Evolutionary conservation across 1,140 invertebrate species (phyloP).

Genomic region (Zaprionus capensis): DNA sequence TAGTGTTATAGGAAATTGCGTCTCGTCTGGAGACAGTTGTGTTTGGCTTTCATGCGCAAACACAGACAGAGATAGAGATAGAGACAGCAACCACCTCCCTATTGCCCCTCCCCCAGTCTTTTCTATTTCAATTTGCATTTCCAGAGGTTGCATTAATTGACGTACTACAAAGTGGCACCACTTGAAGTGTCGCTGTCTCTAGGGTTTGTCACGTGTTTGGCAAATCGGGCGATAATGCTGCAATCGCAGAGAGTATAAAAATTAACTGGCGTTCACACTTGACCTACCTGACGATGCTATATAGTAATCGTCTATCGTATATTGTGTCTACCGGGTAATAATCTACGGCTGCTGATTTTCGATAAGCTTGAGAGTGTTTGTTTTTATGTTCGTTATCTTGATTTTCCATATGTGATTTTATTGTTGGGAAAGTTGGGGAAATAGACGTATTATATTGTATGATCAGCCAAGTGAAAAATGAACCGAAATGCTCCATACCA

Average conservation of each 20-base stretch:
- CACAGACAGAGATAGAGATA: background rate
- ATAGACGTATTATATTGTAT: background rate
- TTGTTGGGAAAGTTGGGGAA: background rate
- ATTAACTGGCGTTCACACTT: background rate
- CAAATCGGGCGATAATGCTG: background rate
- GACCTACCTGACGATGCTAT: background rate
- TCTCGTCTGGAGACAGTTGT: conserved; percentile 1
- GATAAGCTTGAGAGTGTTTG: background rate
- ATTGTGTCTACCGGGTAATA: background rate
- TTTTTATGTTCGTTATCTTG: background rate
- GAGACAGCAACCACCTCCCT: background rate
- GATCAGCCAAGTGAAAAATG: background rate
- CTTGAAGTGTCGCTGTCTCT: background rate
- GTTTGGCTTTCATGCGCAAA: background rate
- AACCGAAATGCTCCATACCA: background rate
- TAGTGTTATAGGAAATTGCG: conserved; percentile 22
- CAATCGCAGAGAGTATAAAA: background rate
- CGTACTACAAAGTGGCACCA: background rate
- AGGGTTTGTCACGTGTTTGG: background rate
- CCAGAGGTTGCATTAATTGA: background rate
- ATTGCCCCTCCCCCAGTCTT: background rate
- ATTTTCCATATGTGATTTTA: background rate
- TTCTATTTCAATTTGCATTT: conserved; percentile 15
- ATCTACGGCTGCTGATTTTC: background rate
- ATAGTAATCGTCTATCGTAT: background rate